These are phyloP conservation scores for Hydrolagus colliei DNA, from an alignment of 2,797 vertebrate genomes.

Conservation along the genomic window DNA sequence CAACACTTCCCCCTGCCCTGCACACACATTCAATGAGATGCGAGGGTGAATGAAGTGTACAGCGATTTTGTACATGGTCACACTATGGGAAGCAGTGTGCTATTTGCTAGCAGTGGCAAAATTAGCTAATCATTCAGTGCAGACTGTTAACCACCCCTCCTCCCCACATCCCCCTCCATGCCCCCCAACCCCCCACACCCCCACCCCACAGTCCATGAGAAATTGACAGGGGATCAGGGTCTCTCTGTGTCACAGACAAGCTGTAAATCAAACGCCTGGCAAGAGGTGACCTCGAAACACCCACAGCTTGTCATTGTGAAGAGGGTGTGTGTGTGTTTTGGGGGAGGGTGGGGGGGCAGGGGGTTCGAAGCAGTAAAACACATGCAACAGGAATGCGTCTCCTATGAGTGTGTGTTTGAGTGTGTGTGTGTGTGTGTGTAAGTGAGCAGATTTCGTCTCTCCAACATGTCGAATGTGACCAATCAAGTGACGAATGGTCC, in stretches of 20 bases:
- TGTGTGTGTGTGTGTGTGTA: conserved; percentile 37
- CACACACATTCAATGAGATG: no score
- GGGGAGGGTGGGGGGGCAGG: background rate
- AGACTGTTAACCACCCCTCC: no score
- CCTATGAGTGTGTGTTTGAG: conserved; percentile 27
- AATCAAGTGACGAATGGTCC: conserved; percentile 48
- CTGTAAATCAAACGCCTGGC: background rate
- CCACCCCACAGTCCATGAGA: no score
- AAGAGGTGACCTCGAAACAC: conserved; percentile 19
- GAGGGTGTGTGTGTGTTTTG: conserved; percentile 26
- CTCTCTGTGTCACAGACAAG: background rate
- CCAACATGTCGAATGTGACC: conserved; percentile 45
- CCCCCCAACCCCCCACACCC: no score
- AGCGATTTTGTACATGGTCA: no score
- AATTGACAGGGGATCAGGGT: background rate
- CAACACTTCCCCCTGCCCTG: no score
- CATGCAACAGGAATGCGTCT: conserved; percentile 34
- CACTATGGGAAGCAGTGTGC: no score
- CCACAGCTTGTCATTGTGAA: conserved; percentile 31
- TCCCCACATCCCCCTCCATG: no score
- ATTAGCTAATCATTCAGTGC: no score
- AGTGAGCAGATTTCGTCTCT: conserved; percentile 42
- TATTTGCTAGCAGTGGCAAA: no score
- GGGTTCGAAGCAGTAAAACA: conserved; percentile 33
- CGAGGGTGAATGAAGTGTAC: no score